Base-by-base conservation (phyloP, 2,888 invertebrate species). In the Lymantria monacha region DNA sequence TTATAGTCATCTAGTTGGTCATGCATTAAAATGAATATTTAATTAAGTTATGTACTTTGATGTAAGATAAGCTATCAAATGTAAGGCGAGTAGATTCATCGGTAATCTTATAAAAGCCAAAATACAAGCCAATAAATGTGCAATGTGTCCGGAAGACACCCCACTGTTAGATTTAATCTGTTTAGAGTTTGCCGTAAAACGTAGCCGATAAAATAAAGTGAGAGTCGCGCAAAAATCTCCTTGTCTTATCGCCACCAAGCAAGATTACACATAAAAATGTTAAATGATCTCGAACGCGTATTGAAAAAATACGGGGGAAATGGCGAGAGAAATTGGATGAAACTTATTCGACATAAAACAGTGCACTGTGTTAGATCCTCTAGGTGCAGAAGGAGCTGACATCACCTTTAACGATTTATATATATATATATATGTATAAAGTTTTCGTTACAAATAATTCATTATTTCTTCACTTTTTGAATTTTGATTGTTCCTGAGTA, bases 211-310 rank as follows among this genome's bases (percentile, higher is more conserved):
- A 88, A 90, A 88, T 84, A 87, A 88, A 89, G 81, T 82, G 81
- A 81, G 76, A 76, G 78, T 80, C 79, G 81, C 82, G 79, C 80
- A 81, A 85, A 85, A 85, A 86, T 84, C 83, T 81, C 76, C 81
- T 84, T 79, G 83, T 81, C 87, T 85, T 83, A 86, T 87, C 86
- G 83, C 84, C 82, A 81, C 79, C 83, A 70, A 81, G 86, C 83
- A 79, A 86, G 87, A 89, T 90, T 89, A 90, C 87, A 90, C 90
- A 90, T 90, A 90, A 91, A 91, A 90, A 90, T 90, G 90, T 89
- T 90, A 88, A 91, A 90, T 87, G 87, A 84, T 86, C 87, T 82
- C 71, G 85, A 89, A 88, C 87, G 86, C 79, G 85, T 87, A 88
- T 89, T 88, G 89, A 87, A 90, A 91, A 87, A 89, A 86, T 81